Evolutionary conservation across 2,797 vertebrate species (phyloP), one percentile per base, ranked within the genome.

Genomic region (Astyanax mexicanus): DNA sequence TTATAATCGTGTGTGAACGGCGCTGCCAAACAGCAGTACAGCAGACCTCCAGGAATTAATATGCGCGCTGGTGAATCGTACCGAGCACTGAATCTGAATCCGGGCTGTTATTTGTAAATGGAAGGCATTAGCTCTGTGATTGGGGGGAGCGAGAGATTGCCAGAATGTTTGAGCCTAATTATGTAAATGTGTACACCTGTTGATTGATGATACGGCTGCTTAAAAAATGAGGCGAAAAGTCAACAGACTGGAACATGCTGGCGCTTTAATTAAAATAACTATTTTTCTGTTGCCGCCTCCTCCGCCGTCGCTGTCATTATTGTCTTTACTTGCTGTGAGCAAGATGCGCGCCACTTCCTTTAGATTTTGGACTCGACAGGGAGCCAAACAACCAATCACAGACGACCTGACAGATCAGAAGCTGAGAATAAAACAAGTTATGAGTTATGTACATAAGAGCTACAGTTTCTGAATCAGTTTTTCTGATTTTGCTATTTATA

Each of bases 171-270:
- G 8, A 42, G 68, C 61, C 70, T 47, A 65, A 71, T 77, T 71
- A 55, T 57, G 60, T 29, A 65, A 71, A 77, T 71, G 58, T 23
- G 6, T 7, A 47, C 60, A 57, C 68, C 42, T 71, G 60, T 38
- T 77, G 68, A 77, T 65, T 71, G 68, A 77, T 71, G 68, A 71
- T 71, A 32, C 13, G 38, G 10, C 49, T 47, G 47, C 52, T 65
- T 71, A 71, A 65, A 77, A 57, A 77, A 70, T 35, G 29, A 71
- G 60, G 60, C 21, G 66, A 69, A 76, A 75, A 71, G 60, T 38
- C 68, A 66, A 19, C 49, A 21, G 68, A 40, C 68, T 47, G 75
- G 40, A 77, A 77, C 49, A 27, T 4, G 10, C 60, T 19, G 60
- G 10, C 35, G 49, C 51, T 57, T 52, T 77, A 71, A 71, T 77